Conservation (phyloP, 2,888 invertebrate species). For the Tuta absoluta region DNA sequence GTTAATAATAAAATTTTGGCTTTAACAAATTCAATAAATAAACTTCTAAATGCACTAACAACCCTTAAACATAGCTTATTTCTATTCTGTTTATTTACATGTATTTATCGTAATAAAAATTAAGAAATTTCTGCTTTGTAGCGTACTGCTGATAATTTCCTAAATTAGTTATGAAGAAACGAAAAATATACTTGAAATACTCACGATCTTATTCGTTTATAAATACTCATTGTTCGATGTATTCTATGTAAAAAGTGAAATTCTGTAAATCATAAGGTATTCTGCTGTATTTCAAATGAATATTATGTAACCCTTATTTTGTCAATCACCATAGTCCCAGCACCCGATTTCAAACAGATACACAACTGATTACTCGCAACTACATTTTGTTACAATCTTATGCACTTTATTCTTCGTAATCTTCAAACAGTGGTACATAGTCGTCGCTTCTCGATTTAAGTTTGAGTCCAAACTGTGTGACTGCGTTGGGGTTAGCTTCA, state of each 20-base stretch:
- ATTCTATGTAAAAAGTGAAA: not conserved
- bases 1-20: conserved; percentile 22
- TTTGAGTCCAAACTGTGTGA: conserved; percentile 67
- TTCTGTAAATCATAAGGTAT: not conserved
- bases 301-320: too few relatives aligned
- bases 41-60: conserved; percentile 30
- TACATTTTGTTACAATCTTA: not conserved
- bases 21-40: conserved; percentile 27
- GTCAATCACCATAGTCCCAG: not conserved
- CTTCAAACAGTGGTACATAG: conserved; percentile 66
- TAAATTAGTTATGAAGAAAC: not conserved
- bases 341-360: not conserved
- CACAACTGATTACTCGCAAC: conserved; percentile 1
- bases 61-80: conserved; percentile 1
- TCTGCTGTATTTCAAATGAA: too few relatives aligned
- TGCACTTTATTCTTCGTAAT: conserved; percentile 56
- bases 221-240: not conserved
- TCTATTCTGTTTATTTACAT: conserved; percentile 13
- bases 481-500: conserved; percentile 57
- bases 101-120: conserved; percentile 13
- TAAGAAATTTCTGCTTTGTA: not conserved
- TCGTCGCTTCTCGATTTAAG: conserved; percentile 65
- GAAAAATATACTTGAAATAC: not conserved
- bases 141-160: not conserved
- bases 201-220: not conserved